Conservation (phyloP, 2,797 vertebrate genomes). For the Catharus ustulatus region DNA sequence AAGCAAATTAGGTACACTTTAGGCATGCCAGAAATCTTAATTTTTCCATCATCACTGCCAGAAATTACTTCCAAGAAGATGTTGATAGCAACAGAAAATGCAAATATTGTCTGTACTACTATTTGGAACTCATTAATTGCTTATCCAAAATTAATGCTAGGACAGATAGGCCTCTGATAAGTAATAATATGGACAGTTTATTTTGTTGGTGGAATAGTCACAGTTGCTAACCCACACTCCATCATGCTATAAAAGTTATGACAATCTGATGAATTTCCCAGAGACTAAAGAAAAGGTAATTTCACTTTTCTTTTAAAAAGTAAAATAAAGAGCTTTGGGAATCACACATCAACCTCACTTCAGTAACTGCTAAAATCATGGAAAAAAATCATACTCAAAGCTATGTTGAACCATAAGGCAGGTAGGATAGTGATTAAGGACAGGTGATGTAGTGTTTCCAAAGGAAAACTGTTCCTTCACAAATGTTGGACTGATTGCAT, state of each 20-base stretch:
- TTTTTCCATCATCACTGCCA: background rate
- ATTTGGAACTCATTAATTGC: background rate
- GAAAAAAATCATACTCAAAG: background rate
- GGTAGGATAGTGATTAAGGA: background rate
- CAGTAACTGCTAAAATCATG: background rate
- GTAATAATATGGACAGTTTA: background rate
- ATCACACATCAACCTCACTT: background rate
- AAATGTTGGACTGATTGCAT: background rate
- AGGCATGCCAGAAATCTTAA: background rate
- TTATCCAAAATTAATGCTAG: background rate
- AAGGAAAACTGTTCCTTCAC: background rate
- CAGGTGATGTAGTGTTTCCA: rapidly evolving
- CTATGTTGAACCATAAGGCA: background rate
- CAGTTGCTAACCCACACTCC: background rate
- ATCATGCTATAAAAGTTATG: background rate
- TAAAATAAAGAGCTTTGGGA: background rate
- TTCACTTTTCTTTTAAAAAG: background rate
- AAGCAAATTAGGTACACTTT: background rate
- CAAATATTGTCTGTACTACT: background rate
- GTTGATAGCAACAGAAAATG: background rate
- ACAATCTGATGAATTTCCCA: background rate
- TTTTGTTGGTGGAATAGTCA: background rate
- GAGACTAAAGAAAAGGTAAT: background rate
- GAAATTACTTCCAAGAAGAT: background rate
- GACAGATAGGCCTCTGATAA: background rate